phyloP scores from a whole-genome alignment of 2,888 invertebrate species.

The Macrosoma leucophasiata region DNA sequence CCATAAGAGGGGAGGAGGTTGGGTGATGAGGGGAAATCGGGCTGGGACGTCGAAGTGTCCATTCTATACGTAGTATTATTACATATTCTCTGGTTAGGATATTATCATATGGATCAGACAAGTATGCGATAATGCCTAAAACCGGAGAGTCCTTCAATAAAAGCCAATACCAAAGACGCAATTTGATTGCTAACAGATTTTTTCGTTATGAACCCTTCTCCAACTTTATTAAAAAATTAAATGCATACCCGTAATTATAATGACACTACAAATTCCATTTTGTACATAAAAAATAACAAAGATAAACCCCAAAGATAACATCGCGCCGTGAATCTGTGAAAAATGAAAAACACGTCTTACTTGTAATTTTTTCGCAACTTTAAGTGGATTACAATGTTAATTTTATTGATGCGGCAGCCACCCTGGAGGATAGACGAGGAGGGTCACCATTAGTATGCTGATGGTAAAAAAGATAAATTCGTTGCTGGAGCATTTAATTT shows the following conservation, averaged over 20 bases:
- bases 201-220: no score
- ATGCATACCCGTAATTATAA: neutral
- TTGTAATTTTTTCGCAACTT: conserved; percentile 58
- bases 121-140: no score
- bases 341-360: conserved; percentile 41
- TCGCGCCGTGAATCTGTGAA: conserved; percentile 26
- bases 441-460: conserved; percentile 65
- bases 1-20: no score
- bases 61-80: no score
- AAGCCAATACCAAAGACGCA: no score
- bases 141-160: no score
- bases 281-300: neutral
- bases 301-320: neutral
- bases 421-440: conserved; percentile 51
- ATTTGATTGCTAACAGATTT: no score
- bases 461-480: conserved; percentile 71
- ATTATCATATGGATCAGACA: no score
- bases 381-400: conserved; percentile 74
- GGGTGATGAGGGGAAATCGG: no score
- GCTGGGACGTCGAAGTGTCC: no score
- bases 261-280: neutral
- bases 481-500: conserved; percentile 67
- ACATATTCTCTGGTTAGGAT: no score
- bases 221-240: neutral
- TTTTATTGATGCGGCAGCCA: conserved; percentile 67